Conservation (phyloP, 2,888 invertebrate species). For the Clostera curtula region DNA sequence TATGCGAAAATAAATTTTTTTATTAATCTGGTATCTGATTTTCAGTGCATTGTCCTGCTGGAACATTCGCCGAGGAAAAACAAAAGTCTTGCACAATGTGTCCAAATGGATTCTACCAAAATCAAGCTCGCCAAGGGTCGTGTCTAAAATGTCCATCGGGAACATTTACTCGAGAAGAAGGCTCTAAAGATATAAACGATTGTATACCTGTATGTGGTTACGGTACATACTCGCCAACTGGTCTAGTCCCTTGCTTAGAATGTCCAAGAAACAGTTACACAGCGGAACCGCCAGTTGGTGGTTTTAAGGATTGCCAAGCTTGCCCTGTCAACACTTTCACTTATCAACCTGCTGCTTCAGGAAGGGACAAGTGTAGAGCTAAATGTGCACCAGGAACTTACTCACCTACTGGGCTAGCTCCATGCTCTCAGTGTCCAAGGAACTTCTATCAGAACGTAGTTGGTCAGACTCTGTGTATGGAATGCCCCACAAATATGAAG, state of each 20-base stretch:
- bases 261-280: conserved; percentile 95
- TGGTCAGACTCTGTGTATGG: conserved; percentile 89
- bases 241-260: conserved; percentile 93
- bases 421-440: conserved; percentile 93
- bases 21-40: conserved; percentile 17
- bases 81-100: conserved; percentile 94
- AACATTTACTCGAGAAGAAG: conserved; percentile 93
- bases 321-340: conserved; percentile 93
- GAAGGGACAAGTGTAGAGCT: conserved; percentile 86
- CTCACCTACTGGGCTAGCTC: conserved; percentile 93
- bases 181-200: conserved; percentile 88
- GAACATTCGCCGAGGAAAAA: conserved; percentile 92
- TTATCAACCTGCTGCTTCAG: conserved; percentile 92
- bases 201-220: conserved; percentile 96
- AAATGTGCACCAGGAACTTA: conserved; percentile 94
- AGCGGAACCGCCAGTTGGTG: conserved; percentile 89
- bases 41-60: conserved; percentile 96
- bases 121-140: conserved; percentile 90
- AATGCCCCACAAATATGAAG: conserved; percentile 93
- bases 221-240: conserved; percentile 96
- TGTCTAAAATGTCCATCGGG: conserved; percentile 94
- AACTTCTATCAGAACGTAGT: conserved; percentile 93
- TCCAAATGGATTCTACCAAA: conserved; percentile 94
- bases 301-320: conserved; percentile 94
- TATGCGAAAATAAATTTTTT: conserved; percentile 2